These are phyloP conservation scores for Trogon melanurus DNA, from an alignment of 2,113 vertebrate genomes.

Conservation along the genomic window DNA sequence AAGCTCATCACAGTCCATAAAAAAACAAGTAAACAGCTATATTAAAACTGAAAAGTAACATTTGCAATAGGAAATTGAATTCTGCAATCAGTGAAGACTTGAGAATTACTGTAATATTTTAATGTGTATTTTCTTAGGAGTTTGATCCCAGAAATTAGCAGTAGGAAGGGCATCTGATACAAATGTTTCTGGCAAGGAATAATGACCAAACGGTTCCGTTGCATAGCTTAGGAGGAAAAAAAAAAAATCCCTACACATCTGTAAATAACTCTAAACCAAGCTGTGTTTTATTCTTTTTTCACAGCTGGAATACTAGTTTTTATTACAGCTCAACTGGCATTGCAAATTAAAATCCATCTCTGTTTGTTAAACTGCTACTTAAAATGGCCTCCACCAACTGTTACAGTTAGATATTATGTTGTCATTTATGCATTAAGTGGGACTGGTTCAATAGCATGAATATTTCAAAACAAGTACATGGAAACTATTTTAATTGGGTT, in stretches of 20 bases:
- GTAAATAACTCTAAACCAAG: slow-evolving; percentile 81
- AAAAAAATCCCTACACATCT: slow-evolving; percentile 19
- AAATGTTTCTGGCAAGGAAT: slow-evolving; percentile 57
- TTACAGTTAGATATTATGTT: slow-evolving; percentile 77
- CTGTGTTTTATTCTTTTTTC: slow-evolving; percentile 72
- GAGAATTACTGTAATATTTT: slow-evolving; percentile 1
- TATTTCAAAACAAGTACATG: slow-evolving; percentile 73
- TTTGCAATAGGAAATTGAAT: slow-evolving; percentile 49
- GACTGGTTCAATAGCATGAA: slow-evolving; percentile 73
- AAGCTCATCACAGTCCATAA: slow-evolving; percentile 20
- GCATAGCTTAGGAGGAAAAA: background rate
- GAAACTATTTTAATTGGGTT: slow-evolving; percentile 62
- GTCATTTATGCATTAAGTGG: slow-evolving; percentile 78
- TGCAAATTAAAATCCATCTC: slow-evolving; percentile 83
- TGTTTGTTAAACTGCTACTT: slow-evolving; percentile 79
- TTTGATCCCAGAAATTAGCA: slow-evolving; percentile 33
- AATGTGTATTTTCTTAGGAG: slow-evolving; percentile 42
- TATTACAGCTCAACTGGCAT: slow-evolving; percentile 81
- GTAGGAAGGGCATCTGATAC: slow-evolving; percentile 37
- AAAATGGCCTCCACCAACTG: slow-evolving; percentile 81
- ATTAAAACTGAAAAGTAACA: slow-evolving; percentile 27
- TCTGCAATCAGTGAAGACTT: slow-evolving; percentile 61
- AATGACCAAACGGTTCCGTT: slow-evolving; percentile 65
- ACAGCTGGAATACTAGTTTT: slow-evolving; percentile 82
- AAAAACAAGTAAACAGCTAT: slow-evolving; percentile 9